A percentile compares a stretch with the other conserved stretches of the same genome.
Conservation (phyloP, 2,113 vertebrate species). For the Muscicapa adusta region DNA sequence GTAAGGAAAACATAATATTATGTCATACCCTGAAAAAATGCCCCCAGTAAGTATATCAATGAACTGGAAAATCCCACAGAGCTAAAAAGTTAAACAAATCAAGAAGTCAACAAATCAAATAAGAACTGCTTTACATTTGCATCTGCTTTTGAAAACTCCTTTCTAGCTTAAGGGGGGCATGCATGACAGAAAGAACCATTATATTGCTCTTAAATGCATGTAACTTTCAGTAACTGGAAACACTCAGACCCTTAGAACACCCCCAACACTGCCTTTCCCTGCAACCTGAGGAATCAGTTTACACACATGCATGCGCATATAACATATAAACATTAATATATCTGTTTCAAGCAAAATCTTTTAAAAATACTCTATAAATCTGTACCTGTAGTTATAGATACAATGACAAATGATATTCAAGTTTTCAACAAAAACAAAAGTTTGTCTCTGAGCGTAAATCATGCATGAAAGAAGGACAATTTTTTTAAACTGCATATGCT, state of each 20-base stretch:
- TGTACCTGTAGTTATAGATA: slow-evolving; percentile 25
- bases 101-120: slow-evolving; percentile 7
- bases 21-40: not conserved
- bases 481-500: slow-evolving; percentile 78
- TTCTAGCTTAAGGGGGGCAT: not conserved
- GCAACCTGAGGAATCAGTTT: not conserved
- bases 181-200: not conserved
- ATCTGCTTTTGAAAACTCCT: not conserved
- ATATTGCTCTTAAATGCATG: not conserved
- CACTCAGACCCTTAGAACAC: not conserved
- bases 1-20: not conserved
- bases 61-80: slow-evolving; percentile 26
- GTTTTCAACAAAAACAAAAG: slow-evolving; percentile 48
- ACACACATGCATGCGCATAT: not conserved
- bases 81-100: slow-evolving; percentile 47
- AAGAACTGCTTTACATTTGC: not conserved
- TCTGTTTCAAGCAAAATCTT: slow-evolving; percentile 26
- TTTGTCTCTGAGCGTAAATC: slow-evolving; percentile 67
- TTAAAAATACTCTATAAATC: not conserved
- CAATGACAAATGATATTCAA: not conserved
- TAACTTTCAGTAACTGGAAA: not conserved
- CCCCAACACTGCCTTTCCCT: not conserved
- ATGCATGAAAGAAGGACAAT: slow-evolving; percentile 76
- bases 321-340: slow-evolving; percentile 7
- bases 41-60: not conserved